Conservation (phyloP, 2,113 vertebrate species). For the Thunnus maccoyii region DNA sequence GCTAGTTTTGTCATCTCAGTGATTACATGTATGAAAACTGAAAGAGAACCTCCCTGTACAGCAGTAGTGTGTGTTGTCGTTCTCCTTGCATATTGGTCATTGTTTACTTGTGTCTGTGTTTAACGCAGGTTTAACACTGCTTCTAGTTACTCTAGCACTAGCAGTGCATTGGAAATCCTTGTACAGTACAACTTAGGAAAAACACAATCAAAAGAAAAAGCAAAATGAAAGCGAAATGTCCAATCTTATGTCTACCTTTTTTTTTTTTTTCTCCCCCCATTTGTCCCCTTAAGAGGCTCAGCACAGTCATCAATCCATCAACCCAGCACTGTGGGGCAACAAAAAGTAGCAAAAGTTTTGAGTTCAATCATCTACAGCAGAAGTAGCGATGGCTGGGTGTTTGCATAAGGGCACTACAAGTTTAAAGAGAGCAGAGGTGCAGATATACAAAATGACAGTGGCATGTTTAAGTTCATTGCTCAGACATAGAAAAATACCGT, state of each 20-base stretch:
- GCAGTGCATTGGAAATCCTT: constrained; percentile 61
- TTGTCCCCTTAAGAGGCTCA: constrained; percentile 52
- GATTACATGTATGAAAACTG: constrained; percentile 86
- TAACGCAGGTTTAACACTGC: constrained; percentile 55
- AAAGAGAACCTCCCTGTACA: constrained; percentile 82
- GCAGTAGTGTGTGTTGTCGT: constrained; percentile 89
- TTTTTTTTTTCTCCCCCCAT: not conserved
- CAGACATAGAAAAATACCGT: constrained; percentile 79
- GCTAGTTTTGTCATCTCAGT: constrained; percentile 89
- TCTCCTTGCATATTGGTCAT: constrained; percentile 84
- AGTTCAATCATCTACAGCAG: constrained; percentile 61
- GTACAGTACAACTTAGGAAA: constrained; percentile 52
- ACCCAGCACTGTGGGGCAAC: constrained; percentile 45
- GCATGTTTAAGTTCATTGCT: constrained; percentile 68
- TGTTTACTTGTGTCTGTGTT: constrained; percentile 64
- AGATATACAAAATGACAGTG: constrained; percentile 76
- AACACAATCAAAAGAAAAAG: not conserved
- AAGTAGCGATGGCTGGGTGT: constrained; percentile 70
- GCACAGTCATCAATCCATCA: constrained; percentile 53
- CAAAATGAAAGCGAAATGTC: constrained; percentile 44
- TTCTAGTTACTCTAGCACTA: constrained; percentile 38
- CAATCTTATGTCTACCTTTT: constrained; percentile 34
- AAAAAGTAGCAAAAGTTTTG: constrained; percentile 42
- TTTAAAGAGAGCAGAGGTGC: constrained; percentile 71
- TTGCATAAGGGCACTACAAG: constrained; percentile 81